These are phyloP conservation scores for Vollenhovia emeryi DNA, from an alignment of 1,140 invertebrate species.

Conservation along the genomic window DNA sequence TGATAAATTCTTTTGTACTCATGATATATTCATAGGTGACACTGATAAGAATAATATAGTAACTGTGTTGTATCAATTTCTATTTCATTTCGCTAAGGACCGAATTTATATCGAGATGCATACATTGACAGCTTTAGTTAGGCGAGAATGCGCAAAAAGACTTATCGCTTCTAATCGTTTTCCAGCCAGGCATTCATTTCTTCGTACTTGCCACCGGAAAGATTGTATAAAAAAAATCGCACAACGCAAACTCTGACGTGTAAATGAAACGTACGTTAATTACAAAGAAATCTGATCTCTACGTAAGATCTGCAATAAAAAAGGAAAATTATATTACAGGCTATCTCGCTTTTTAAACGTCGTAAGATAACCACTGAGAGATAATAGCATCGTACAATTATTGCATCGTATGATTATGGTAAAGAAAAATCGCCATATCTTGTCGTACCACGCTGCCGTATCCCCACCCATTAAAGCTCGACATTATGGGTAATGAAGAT, in stretches of 20 bases:
- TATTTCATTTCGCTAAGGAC: neutral
- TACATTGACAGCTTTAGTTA: neutral
- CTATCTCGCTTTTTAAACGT: neutral
- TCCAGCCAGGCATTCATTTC: neutral
- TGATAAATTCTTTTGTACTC: too few relatives aligned
- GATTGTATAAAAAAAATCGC: neutral
- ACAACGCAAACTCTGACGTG: neutral
- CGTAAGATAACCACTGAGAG: neutral
- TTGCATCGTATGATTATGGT: neutral
- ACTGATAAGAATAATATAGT: neutral
- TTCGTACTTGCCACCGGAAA: neutral
- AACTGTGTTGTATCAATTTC: neutral
- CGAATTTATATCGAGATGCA: neutral
- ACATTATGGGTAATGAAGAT: slow-evolving; percentile 22
- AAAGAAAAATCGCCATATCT: slow-evolving; percentile 23
- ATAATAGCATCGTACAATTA: slow-evolving; percentile 2
- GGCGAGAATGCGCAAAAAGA: neutral
- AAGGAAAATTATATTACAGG: too few relatives aligned
- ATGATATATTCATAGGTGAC: too few relatives aligned
- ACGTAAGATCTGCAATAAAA: neutral
- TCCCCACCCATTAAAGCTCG: neutral
- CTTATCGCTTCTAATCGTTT: neutral
- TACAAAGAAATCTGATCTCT: neutral
- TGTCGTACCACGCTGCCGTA: neutral
- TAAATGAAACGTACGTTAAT: neutral